Evolutionary conservation across 2,888 invertebrate species (phyloP), one percentile per base, ranked within the genome.

Genomic region (Mythimna impura): DNA sequence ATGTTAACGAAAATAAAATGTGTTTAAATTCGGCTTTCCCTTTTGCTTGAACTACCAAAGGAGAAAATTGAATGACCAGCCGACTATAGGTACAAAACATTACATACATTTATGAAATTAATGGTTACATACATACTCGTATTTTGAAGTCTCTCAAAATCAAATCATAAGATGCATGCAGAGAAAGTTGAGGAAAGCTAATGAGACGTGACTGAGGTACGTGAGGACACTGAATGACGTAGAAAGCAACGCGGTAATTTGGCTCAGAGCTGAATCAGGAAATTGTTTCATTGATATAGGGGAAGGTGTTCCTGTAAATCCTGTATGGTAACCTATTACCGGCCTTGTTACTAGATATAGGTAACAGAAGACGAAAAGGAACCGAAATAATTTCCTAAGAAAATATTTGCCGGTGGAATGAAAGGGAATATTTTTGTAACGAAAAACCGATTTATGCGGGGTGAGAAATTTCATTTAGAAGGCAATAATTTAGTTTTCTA

Each of bases 1-100:
- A 72, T 60, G 55, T 73, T 73, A 70, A 77, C 65, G 60, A 78
- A 73, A 73, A 61, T 64, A 55, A 54, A 52, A 82, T 87, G 86
- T 87, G 76, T 84, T 78, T 73, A 85, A 87, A 85, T 76, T 75
- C 70, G 25, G 73, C 89, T 91, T 91, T 91, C 91, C 88, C 87
- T 89, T 89, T 85, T 84, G 86, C 63, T 77, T 83, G 71, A 69
- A 82, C 84, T 87, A 87, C 88, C 86, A 73, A 86, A 81, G 70
- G 52, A 68, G 60, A 76, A 66, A 73, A 66, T 17, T 57, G 14
- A 69, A 71, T 40, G 12, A 55, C 58, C 20, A 72, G 3, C 30
- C 36, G 7, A 17, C 3, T n/a, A 52, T 25, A 7, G 47, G 36
- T 40, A 61, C 7, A 30, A 30, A 80, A 80, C n/a, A 60, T 47